These are phyloP conservation scores for Ophioninae sp. DNA, from an alignment of 2,888 invertebrate genomes.

Conservation along the genomic window DNA sequence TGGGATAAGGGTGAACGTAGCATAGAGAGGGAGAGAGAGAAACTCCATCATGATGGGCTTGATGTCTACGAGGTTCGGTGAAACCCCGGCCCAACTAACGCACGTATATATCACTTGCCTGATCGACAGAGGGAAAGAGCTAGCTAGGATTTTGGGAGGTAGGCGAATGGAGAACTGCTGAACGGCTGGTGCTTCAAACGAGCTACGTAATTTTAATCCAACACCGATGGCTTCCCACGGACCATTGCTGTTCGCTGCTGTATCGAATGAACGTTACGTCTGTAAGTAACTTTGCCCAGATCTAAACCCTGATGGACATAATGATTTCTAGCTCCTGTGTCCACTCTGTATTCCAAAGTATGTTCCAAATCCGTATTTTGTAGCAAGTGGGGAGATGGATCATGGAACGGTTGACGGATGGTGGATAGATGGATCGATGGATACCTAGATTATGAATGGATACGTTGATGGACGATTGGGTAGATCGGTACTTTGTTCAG, in stretches of 20 bases:
- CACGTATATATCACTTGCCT: conserved; percentile 43
- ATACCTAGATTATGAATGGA: too few relatives aligned
- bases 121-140: conserved; percentile 40
- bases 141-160: conserved; percentile 43
- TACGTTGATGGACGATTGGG: too few relatives aligned
- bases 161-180: conserved; percentile 61
- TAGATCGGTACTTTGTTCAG: too few relatives aligned
- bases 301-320: too few relatives aligned
- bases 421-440: too few relatives aligned
- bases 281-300: too few relatives aligned
- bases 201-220: conserved; percentile 79
- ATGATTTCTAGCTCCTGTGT: too few relatives aligned
- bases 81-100: conserved; percentile 14
- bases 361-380: too few relatives aligned
- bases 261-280: conserved; percentile 70
- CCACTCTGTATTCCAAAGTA: too few relatives aligned
- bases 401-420: too few relatives aligned
- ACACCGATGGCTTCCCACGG: conserved; percentile 71
- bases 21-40: conserved; percentile 8
- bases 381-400: too few relatives aligned
- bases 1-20: conserved; percentile 23
- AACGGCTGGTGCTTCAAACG: conserved; percentile 77
- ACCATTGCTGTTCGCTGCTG: conserved; percentile 78
- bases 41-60: conserved; percentile 41
- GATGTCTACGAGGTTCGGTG: conserved; percentile 52